Base-by-base conservation (phyloP, 1,140 invertebrate species). In the Marisa cornuarietis region DNA sequence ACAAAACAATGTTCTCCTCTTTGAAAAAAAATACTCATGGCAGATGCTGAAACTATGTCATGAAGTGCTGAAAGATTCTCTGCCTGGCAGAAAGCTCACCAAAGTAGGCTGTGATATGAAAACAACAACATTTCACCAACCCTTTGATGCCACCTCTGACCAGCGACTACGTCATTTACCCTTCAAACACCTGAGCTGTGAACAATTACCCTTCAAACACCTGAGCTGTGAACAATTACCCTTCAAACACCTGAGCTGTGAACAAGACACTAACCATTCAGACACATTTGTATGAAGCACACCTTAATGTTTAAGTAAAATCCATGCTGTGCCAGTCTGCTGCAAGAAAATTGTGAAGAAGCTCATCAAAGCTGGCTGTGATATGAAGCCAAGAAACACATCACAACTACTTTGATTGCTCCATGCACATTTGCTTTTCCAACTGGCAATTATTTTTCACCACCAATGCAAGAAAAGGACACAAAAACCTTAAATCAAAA, bases 81-180 rank as follows among this genome's bases (percentile, higher is more conserved):
- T 58, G 54, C 54, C 54, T 71, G 58, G 54, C 68, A 58, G 42
- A 78, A 79, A 84, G 85, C 85, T 87, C 87, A 89, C 88, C 88
- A 90, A 88, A 89, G 89, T 86, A 86, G 86, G 89, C 89, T 90
- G 89, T 90, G 89, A 90, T 90, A 89, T 87, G 89, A 84, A 22
- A 52, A 22, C 22, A 52, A 68, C 77, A 85, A 85, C 87, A 88
- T 79, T 81, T 88, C 88, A 88, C 89, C 86, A 79, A 85, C 84
- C 88, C 85, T 86, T 86, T 86, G 87, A 87, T 85, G 84, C 71
- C 83, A 83, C 68, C 24, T 69, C 76, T 77, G 49, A 54, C 76
- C 76, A 77, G 49, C 9, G 63, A 24, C 42, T 18, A 18, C 24
- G 0, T 74, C 24, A 42, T 18, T 26, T 24, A 20, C 69, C n/a